Evolutionary conservation across 2,797 vertebrate genomes (phyloP), one percentile per base, ranked within the genome.

Genomic region (Centropyge bicolor): DNA sequence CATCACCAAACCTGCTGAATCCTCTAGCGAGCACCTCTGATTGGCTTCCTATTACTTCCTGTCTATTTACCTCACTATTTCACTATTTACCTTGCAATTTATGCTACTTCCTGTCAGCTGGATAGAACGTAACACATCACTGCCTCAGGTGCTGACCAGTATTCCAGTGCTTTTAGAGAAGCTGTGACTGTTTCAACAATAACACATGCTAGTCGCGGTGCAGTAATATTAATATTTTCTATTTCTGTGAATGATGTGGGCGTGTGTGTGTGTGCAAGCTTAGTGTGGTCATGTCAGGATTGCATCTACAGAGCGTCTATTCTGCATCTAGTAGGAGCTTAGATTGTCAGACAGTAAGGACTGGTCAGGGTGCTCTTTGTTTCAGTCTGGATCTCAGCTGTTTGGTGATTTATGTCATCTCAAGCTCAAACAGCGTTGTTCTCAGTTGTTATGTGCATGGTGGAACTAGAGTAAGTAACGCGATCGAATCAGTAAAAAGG

Each of bases 11-110:
- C 75, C 83, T 40, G 88, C 88, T 88, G 77, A 89, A 65, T 85
- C 77, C 83, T 86, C 38, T 81, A 86, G 84, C 77, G 63, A 85
- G 74, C 79, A 43, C 71, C 88, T 89, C 80, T 88, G 88, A 94
- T 93, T 92, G 92, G 92, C 90, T 92, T 69, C 86, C 67, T 84
- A 52, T 77, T 69, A 78, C 63, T 82, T 79, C 78, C 82, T 82
- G 81, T 71, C 79, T 83, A 74, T 81, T 82, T 76, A 84, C 83
- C 80, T 81, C 68, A 78, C 79, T 84, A 52, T 80, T 73, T 80
- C 57, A 74, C 75, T 57, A 67, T 45, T 78, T 71, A 82, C 71
- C 81, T 82, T 41, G 49, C 67, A 68, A 35, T 79, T 65, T 54
- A 43, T 40, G 46, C 76, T 81, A 46, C 45, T 36, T 76, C 68